These are phyloP conservation scores for Podarcis cretensis DNA, from an alignment of 2,113 vertebrate genomes.

Conservation along the genomic window DNA sequence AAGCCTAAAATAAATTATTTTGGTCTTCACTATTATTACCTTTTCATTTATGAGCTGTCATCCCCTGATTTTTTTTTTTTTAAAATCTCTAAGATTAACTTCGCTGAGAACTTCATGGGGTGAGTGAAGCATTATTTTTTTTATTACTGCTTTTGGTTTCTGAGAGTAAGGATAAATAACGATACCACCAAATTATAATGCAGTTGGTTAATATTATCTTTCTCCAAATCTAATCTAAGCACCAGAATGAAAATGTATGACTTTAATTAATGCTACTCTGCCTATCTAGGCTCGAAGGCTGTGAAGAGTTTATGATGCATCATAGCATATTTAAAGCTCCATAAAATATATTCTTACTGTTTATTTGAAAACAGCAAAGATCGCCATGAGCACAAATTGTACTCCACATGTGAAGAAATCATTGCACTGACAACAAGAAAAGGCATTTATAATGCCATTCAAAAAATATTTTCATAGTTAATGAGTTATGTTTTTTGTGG, in stretches of 20 bases:
- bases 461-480: not conserved
- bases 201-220: constrained; percentile 4
- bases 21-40: not conserved
- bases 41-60: constrained; percentile 4
- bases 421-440: not conserved
- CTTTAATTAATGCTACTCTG: constrained; percentile 15
- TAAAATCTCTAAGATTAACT: not conserved
- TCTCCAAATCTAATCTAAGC: not conserved
- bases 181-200: not conserved
- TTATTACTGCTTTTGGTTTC: not conserved
- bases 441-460: not conserved
- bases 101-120: not conserved
- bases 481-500: not conserved
- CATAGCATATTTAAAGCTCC: not conserved
- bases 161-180: constrained; percentile 2
- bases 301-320: constrained; percentile 4
- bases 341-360: not conserved
- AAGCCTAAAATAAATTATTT: constrained; percentile 2
- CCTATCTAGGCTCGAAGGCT: not conserved
- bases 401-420: not conserved
- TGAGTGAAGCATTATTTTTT: not conserved
- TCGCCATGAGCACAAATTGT: not conserved
- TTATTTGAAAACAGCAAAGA: not conserved
- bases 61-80: not conserved
- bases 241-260: constrained; percentile 3